Base-by-base conservation (phyloP, 1,140 invertebrate species). In the Brachionus manjavacas region DNA sequence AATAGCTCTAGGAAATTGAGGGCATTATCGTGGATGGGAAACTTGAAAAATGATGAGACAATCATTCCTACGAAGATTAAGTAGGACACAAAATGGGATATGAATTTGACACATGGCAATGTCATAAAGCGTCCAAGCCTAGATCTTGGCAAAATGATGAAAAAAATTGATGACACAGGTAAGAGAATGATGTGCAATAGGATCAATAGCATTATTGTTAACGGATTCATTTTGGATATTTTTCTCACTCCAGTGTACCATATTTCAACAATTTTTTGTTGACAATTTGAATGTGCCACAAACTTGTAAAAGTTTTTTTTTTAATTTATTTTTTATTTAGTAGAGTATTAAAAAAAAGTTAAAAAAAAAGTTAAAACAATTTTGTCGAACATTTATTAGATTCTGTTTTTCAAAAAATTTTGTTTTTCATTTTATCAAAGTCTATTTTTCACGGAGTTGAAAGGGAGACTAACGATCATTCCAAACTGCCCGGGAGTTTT, bases 61-160 rank as follows among this genome's bases (percentile, higher is more conserved):
- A 93, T 89, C 85, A 93, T 88, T 0, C 90, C 85, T 0, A 93
- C 89, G 86, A 93, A 93, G n/a, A 92, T 86, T 2, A 92, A 64
- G 85, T 93, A 93, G 9, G 91, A 91, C 14, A 92, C 90, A 3
- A 91, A 89, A 60, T 91, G 91, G 25, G 86, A 87, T 31, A 89
- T 88, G 64, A 89, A 89, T 85, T 89, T 89, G 2, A 89, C 86
- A 80, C 87, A 88, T 7, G 88, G 88, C 55, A 86, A 86, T 4
- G 85, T 84, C 31, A 89, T 86, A 28, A 88, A 86, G n/a, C 84
- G 84, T 0, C 35, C 49, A 6, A 52, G 25, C 49, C 28, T 84
- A 9, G 41, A 64, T 55, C 55, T 74, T 84, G 83, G 66, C 1
- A 28, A 7, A 6, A 84, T 20, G 8, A 84, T 84, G 16, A 70